Evolutionary conservation across 2,797 vertebrate genomes (phyloP), one percentile per base, ranked within the genome.

Genomic region (Apogon talboti): DNA sequence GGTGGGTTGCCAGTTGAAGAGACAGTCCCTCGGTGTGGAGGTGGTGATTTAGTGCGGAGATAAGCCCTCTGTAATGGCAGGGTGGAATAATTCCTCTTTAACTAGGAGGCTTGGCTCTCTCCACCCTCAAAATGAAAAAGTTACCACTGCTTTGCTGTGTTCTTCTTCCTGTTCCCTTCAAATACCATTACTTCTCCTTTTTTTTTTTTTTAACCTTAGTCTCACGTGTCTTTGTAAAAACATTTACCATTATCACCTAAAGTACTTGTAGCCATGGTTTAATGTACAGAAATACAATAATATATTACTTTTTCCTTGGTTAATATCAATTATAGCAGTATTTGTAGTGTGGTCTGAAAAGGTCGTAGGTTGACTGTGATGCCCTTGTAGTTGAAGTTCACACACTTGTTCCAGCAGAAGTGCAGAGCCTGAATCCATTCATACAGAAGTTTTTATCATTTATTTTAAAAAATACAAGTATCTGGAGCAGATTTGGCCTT

Each of bases 51-150:
- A 94, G 92, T 91, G 87, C 89, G 91, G 94, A 94, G 95, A 95
- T 95, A 95, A 96, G 92, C 95, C 94, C 92, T 91, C 89, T 78
- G 92, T 97, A 96, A 96, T 96, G 93, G 94, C 84, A 95, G 94
- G 94, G 94, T 96, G 93, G 94, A 94, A 93, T 95, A 95, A 96
- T 95, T 94, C 85, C 88, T 86, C 87, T 92, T 92, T 92, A 94
- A 93, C 89, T 89, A 86, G 91, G 89, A 91, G 88, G 89, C 69
- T 85, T 78, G 81, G 83, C 88, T 80, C 76, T 79, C 76, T n/a
- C 78, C 71, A 66, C 86, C 91, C 89, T 84, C 71, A 55, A 83
- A 74, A 82, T 73, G 71, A 86, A 76, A 84, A 79, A 65, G 73
- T 49, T 79, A 56, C 81, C 53, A 53, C 66, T 84, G 76, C 50